These are phyloP conservation scores for Lithophane socia DNA, from an alignment of 2,888 invertebrate species.

Conservation along the genomic window DNA sequence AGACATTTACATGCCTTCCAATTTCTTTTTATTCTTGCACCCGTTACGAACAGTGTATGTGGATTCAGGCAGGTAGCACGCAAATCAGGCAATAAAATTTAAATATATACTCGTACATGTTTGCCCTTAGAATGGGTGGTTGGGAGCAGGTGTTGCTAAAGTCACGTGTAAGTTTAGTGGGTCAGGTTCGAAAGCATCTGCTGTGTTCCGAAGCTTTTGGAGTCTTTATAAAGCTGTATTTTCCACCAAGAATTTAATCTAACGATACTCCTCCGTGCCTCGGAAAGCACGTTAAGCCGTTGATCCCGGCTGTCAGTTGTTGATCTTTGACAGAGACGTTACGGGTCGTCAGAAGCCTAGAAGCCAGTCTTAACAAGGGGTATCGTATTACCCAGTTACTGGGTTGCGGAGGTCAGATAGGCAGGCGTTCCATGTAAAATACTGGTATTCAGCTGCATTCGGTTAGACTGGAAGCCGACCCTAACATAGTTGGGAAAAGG, in stretches of 20 bases:
- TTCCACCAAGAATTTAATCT: not conserved
- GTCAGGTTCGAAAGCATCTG: slow-evolving; percentile 29
- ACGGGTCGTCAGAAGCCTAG: no score
- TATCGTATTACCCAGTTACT: no score
- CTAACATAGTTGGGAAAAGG: no score
- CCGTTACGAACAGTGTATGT: slow-evolving; percentile 37
- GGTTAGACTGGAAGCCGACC: no score
- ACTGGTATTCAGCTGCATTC: no score
- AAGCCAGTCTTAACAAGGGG: no score
- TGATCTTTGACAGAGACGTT: no score
- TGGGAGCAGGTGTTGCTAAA: slow-evolving; percentile 39
- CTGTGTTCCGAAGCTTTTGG: not conserved
- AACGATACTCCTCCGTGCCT: no score
- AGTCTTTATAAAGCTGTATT: slow-evolving; percentile 13
- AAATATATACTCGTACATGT: slow-evolving; percentile 50
- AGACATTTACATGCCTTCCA: slow-evolving; percentile 31
- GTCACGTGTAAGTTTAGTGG: slow-evolving; percentile 33
- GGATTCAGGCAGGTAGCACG: slow-evolving; percentile 32
- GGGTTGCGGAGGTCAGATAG: no score
- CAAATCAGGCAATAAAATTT: slow-evolving; percentile 46
- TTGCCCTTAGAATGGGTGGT: slow-evolving; percentile 31
- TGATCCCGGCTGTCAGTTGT: no score
- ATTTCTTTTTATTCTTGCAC: slow-evolving; percentile 48
- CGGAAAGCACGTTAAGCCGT: no score
- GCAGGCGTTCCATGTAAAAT: no score